Conservation (phyloP, 2,113 vertebrate species). For the Microtus oregoni region DNA sequence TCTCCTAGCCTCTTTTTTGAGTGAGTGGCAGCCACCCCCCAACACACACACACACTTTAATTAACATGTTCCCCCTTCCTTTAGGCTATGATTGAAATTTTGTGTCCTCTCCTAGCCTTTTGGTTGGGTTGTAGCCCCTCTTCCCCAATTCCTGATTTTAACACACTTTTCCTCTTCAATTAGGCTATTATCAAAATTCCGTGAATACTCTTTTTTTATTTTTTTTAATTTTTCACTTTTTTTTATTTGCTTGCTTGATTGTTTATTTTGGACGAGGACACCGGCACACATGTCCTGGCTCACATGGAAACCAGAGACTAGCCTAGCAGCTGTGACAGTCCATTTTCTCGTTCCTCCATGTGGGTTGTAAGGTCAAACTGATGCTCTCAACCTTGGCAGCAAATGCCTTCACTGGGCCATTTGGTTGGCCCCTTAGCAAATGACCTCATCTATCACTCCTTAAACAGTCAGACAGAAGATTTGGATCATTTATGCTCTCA, state of each 20-base stretch:
- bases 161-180: background rate
- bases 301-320: background rate
- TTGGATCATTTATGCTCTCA: background rate
- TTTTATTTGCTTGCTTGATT: background rate
- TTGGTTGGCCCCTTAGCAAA: background rate
- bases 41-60: background rate
- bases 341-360: background rate
- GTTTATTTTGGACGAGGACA: too few relatives aligned
- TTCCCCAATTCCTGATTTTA: background rate
- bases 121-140: background rate
- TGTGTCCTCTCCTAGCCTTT: background rate
- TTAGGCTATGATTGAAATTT: background rate
- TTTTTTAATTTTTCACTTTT: background rate
- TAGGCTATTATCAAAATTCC: background rate
- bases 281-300: background rate
- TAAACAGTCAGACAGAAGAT: background rate
- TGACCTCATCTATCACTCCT: slow-evolving; percentile 7
- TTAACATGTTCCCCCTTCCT: background rate
- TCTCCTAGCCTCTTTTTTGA: background rate
- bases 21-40: background rate
- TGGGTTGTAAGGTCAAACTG: background rate
- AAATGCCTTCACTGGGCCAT: background rate
- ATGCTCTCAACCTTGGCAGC: background rate
- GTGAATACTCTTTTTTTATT: background rate
- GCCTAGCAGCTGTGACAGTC: background rate